Evolutionary conservation across 2,113 vertebrate species (phyloP).

Genomic region (Bagarius yarrelli): DNA sequence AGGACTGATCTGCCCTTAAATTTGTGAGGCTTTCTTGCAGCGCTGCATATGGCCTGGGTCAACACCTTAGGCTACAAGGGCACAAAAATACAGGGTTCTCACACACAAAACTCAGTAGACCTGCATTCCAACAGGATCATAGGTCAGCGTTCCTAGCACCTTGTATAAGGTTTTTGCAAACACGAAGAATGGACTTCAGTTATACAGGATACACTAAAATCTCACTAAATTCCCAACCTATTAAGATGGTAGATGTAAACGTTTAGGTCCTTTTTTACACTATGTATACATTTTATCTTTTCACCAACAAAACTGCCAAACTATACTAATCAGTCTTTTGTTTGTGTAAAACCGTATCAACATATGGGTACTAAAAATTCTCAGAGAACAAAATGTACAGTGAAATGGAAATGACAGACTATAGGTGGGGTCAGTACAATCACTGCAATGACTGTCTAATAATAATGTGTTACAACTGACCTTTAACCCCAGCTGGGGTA

Average conservation of each 20-base stretch:
- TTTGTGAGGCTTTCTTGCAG: conserved; percentile 61
- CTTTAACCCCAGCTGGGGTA: too few species aligned
- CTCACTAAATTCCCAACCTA: conserved; percentile 63
- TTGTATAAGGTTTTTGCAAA: conserved; percentile 68
- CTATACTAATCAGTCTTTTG: conserved; percentile 25
- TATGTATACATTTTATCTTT: background rate
- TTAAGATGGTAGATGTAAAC: conserved; percentile 54
- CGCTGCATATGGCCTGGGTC: conserved; percentile 66
- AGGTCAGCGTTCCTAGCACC: conserved; percentile 67
- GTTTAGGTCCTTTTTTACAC: conserved; percentile 9
- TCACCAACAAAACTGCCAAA: conserved; percentile 7
- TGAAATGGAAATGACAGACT: conserved; percentile 44
- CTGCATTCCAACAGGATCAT: conserved; percentile 64
- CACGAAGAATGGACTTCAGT: conserved; percentile 41
- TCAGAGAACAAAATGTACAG: conserved; percentile 48
- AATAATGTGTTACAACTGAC: conserved; percentile 21
- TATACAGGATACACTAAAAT: conserved; percentile 44
- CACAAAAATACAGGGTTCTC: conserved; percentile 65
- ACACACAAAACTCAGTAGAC: conserved; percentile 63
- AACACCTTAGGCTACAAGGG: conserved; percentile 54
- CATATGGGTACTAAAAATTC: conserved; percentile 28
- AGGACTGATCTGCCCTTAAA: conserved; percentile 32
- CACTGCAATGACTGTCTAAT: conserved; percentile 25
- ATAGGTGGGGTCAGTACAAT: conserved; percentile 31
- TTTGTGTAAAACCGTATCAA: conserved; percentile 5